phyloP scores from a whole-genome alignment of 2,888 invertebrate genomes.

The Diaprepes abbreviatus region DNA sequence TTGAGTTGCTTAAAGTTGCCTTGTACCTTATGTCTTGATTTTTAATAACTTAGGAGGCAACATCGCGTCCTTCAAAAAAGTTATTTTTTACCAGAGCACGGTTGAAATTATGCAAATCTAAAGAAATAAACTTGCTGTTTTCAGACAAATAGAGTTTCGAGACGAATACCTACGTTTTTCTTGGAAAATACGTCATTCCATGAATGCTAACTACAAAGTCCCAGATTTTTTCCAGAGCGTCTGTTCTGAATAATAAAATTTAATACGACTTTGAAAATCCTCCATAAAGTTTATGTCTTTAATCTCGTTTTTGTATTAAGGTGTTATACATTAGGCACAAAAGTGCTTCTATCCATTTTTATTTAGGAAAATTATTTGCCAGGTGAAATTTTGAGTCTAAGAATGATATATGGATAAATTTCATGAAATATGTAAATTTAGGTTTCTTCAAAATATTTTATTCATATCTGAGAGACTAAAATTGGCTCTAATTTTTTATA shows the following conservation, averaged over 20 bases:
- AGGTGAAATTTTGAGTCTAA: too few relatives aligned
- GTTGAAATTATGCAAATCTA: conserved; percentile 29
- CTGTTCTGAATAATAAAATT: conserved; percentile 31
- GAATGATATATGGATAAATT: too few relatives aligned
- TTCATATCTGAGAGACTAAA: too few relatives aligned
- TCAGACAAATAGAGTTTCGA: conserved; percentile 26
- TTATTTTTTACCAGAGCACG: neutral
- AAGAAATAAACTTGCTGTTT: conserved; percentile 29
- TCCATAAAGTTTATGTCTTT: conserved; percentile 14
- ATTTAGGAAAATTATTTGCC: too few relatives aligned
- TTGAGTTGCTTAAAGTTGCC: too few relatives aligned
- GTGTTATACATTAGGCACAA: too few relatives aligned
- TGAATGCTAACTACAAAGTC: conserved; percentile 35
- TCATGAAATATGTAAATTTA: too few relatives aligned
- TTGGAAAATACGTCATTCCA: conserved; percentile 33
- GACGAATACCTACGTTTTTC: conserved; percentile 26
- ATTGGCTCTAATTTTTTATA: too few relatives aligned
- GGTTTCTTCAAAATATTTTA: too few relatives aligned
- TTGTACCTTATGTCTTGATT: too few relatives aligned
- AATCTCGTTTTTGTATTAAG: conserved; percentile 19
- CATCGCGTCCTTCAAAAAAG: neutral
- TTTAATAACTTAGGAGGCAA: too few relatives aligned
- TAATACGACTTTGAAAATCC: conserved; percentile 15
- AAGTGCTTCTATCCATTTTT: too few relatives aligned
- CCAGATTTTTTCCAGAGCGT: conserved; percentile 14